Evolutionary conservation across 2,888 invertebrate species (phyloP).

Genomic region (Merodon equestris): DNA sequence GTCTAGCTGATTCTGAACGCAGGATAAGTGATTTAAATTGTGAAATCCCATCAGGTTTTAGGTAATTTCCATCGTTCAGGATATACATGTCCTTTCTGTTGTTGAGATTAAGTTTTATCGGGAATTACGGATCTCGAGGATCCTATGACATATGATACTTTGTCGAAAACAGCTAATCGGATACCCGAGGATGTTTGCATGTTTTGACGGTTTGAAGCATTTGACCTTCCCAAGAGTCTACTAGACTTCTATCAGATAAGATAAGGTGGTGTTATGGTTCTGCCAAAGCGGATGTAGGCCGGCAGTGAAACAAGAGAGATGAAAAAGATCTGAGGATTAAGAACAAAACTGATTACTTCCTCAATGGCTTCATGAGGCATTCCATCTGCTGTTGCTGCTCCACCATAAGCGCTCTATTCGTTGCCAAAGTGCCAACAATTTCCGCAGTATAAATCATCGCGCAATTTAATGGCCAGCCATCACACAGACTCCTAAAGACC

Average conservation of each 20-base stretch:
- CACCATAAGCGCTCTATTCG: constrained; percentile 6
- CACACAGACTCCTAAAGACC: constrained; percentile 28
- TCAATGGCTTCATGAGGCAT: constrained; percentile 1
- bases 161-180: constrained; percentile 50
- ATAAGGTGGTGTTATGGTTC: constrained; percentile 3
- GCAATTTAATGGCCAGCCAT: constrained; percentile 51
- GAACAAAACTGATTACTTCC: constrained; percentile 32
- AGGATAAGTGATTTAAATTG: constrained; percentile 58
- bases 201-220: constrained; percentile 61
- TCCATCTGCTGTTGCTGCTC: constrained; percentile 19
- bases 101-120: constrained; percentile 62
- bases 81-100: constrained; percentile 40
- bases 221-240: constrained; percentile 19
- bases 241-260: constrained; percentile 40
- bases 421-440: constrained; percentile 56
- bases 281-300: constrained; percentile 33
- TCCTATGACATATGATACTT: constrained; percentile 60
- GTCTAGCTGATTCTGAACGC: constrained; percentile 29
- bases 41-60: constrained; percentile 49
- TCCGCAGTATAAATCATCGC: constrained; percentile 63
- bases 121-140: constrained; percentile 48
- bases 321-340: too few species aligned
- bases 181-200: constrained; percentile 61
- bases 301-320: too few species aligned
- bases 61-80: constrained; percentile 18